Base-by-base conservation (phyloP, 1,140 invertebrate species). In the Calliphora vicina region DNA sequence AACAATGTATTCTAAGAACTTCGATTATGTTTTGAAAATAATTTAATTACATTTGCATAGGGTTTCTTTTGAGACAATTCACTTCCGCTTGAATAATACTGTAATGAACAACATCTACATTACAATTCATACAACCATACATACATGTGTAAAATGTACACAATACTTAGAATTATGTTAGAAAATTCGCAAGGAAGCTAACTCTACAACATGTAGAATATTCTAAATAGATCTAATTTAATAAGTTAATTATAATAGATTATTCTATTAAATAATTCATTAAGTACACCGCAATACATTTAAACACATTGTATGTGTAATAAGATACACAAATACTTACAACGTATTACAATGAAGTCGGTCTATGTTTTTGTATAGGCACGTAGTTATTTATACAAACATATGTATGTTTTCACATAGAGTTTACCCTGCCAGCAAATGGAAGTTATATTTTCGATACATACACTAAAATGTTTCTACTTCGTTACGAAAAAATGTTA, bases 241-340 rank as follows among this genome's bases (percentile, higher is more conserved):
- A 76, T 76, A 76, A 76, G 73, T 76, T 76, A 76, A 76, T 76
- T 43, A 76, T 20, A 35, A 76, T n/a, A 76, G 17, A 76, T 76
- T 76, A 76, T 76, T 35, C 73, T 35, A 29, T 20, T 42, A 76
- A 76, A 76, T 76, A 42, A 76, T 76, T 76, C 73, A 76, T 76
- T 76, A 76, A 20, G n/a, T 76, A 15, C n/a, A 35, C 29, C 73
- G 35, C 73, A 76, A 76, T 42, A 8, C 73, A 29, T 42, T 76
- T 67, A 67, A 2, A 23, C 20, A 67, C 25, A 12, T 67, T 80
- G 13, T 13, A 27, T 81, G 35, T 35, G 35, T 2, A 35, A 35
- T 2, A 35, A 1, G 1, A 35, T 35, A 35, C 35, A 35, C 10
- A 1, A 1, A 6, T 35, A 35, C 35, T 8, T 35, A 35, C 35